phyloP scores from a whole-genome alignment of 2,888 invertebrate species.

The Teleogryllus oceanicus region DNA sequence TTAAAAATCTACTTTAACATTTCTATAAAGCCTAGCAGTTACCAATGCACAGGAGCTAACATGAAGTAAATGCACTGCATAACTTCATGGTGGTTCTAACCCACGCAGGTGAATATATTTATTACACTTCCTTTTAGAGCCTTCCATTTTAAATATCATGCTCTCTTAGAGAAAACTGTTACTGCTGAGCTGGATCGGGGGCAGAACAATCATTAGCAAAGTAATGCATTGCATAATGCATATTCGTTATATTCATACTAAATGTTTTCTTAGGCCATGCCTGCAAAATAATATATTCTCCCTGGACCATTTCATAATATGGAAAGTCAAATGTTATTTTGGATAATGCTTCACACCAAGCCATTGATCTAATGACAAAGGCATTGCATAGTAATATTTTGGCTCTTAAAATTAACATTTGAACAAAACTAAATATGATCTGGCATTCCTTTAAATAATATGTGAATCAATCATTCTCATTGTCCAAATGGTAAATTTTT shows the following conservation, averaged over 20 bases:
- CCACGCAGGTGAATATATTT: conserved; percentile 21
- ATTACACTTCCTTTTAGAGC: conserved; percentile 34
- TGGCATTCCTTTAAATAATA: not conserved
- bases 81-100: not conserved
- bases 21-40: conserved; percentile 25
- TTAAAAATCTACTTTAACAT: conserved; percentile 20
- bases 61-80: conserved; percentile 20
- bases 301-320: conserved; percentile 18
- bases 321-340: conserved; percentile 18
- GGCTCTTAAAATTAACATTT: not conserved
- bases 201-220: conserved; percentile 22
- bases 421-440: conserved; percentile 3
- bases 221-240: not conserved
- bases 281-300: conserved; percentile 12
- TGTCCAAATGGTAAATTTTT: too few species aligned
- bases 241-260: conserved; percentile 1
- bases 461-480: too few species aligned
- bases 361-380: not conserved
- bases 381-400: not conserved
- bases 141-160: conserved; percentile 35
- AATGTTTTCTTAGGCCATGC: conserved; percentile 18
- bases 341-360: not conserved
- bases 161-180: conserved; percentile 32
- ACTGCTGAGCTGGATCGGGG: conserved; percentile 9
- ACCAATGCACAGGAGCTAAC: not conserved